Evolutionary conservation across 2,888 invertebrate genomes (phyloP).

Genomic region (Drepana falcataria): DNA sequence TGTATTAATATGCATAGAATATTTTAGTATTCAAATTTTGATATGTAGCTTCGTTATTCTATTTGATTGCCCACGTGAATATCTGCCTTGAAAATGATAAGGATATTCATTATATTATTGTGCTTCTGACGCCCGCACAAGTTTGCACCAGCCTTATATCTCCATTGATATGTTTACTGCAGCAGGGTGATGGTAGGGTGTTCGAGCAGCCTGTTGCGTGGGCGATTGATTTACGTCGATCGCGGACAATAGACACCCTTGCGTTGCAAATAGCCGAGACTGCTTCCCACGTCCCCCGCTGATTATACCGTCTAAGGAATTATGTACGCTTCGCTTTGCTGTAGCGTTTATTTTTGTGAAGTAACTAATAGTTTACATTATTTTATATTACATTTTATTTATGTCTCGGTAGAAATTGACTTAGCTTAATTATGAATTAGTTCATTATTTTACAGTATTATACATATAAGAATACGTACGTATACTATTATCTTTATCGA

Average conservation of each 20-base stretch:
- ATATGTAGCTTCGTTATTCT: neutral
- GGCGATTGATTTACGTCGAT: constrained; percentile 61
- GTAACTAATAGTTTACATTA: neutral
- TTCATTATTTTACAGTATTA: too few relatives aligned
- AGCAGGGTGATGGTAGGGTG: constrained; percentile 25
- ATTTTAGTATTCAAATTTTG: too few relatives aligned
- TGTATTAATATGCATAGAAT: too few relatives aligned
- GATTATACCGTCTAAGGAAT: neutral
- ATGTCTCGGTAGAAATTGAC: too few relatives aligned
- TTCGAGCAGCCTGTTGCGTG: constrained; percentile 45
- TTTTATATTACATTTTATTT: too few relatives aligned
- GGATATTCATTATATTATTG: constrained; percentile 53
- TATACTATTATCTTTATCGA: too few relatives aligned
- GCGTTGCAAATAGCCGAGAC: constrained; percentile 11
- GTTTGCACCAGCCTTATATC: constrained; percentile 24
- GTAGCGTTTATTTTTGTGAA: neutral
- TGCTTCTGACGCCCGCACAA: constrained; percentile 42
- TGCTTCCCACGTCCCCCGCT: constrained; percentile 25
- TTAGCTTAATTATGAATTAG: too few relatives aligned
- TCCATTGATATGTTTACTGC: constrained; percentile 41
- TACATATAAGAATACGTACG: too few relatives aligned
- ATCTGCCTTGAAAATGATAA: constrained; percentile 27
- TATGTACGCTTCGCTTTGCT: neutral
- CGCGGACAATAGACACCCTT: constrained; percentile 28
- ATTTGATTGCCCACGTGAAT: constrained; percentile 11